phyloP scores from a whole-genome alignment of 2,797 vertebrate species.

The Gila robusta region DNA sequence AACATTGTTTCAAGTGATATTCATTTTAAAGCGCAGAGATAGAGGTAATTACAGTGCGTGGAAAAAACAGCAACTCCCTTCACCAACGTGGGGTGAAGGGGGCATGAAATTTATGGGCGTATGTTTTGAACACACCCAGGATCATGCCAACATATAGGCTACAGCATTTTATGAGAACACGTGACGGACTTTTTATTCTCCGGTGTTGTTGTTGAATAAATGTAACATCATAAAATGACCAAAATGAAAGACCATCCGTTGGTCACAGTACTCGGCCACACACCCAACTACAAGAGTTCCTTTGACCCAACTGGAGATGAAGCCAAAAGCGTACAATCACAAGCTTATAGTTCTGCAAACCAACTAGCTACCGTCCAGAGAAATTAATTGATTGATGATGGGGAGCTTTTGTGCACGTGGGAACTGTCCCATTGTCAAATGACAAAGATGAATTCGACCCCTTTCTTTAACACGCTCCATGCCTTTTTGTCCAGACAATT shows the following conservation, averaged over 20 bases:
- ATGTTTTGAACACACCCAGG: slow-evolving; percentile 59
- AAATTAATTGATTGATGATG: not conserved
- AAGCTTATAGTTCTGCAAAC: slow-evolving; percentile 14
- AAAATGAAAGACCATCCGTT: not conserved
- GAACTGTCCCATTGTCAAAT: not conserved
- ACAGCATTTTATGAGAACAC: slow-evolving; percentile 26
- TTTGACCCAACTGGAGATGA: slow-evolving; percentile 17
- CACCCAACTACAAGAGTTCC: not conserved
- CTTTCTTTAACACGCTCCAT: slow-evolving; percentile 26
- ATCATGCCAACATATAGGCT: slow-evolving; percentile 33
- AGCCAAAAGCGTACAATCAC: slow-evolving; percentile 14
- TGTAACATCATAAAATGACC: not conserved
- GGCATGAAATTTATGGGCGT: not conserved
- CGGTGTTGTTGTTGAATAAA: not conserved
- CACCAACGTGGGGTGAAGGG: not conserved
- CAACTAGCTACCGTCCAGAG: not conserved
- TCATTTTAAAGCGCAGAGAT: slow-evolving; percentile 5
- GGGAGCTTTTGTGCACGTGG: not conserved
- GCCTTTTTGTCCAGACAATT: slow-evolving; percentile 9
- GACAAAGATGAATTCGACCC: slow-evolving; percentile 5
- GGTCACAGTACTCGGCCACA: not conserved
- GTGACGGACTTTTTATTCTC: slow-evolving; percentile 13
- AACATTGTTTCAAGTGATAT: not conserved
- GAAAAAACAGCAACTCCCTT: not conserved
- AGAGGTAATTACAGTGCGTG: not conserved